phyloP scores from a whole-genome alignment of 2,888 invertebrate species.

The Sminthurinus aureus region DNA sequence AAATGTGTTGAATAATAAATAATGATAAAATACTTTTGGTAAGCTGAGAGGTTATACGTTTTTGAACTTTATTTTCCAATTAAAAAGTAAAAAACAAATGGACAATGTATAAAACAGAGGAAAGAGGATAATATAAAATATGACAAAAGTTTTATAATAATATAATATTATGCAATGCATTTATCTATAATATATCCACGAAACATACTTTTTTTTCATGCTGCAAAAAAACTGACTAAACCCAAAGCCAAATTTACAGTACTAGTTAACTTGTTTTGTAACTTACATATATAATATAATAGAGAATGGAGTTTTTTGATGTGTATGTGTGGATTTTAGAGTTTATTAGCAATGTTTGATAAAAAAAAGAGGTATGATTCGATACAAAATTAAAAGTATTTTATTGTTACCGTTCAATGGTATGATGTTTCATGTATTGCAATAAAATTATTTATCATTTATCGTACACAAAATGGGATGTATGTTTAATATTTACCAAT shows the following conservation, averaged over 20 bases:
- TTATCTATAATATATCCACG: no score
- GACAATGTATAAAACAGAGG: background rate
- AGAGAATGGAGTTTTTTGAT: background rate
- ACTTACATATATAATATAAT: slow-evolving; percentile 5
- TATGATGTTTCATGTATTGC: no score
- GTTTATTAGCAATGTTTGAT: background rate
- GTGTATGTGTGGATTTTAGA: background rate
- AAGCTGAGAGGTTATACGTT: slow-evolving; percentile 10
- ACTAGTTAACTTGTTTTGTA: slow-evolving; percentile 22
- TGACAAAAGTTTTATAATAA: background rate
- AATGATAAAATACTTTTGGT: no score
- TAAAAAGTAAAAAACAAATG: background rate
- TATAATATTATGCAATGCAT: no score
- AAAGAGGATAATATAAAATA: background rate
- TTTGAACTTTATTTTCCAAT: background rate
- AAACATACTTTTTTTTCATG: no score
- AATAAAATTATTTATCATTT: no score
- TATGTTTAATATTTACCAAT: no score
- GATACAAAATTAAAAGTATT: no score
- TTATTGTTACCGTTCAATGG: slow-evolving; percentile 6
- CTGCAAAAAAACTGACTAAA: slow-evolving; percentile 27
- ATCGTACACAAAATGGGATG: no score
- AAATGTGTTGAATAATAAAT: slow-evolving; percentile 7
- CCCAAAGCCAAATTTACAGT: slow-evolving; percentile 34
- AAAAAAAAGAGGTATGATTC: background rate